Conservation (phyloP, 2,113 vertebrate species). For the Gobiocypris rarus region DNA sequence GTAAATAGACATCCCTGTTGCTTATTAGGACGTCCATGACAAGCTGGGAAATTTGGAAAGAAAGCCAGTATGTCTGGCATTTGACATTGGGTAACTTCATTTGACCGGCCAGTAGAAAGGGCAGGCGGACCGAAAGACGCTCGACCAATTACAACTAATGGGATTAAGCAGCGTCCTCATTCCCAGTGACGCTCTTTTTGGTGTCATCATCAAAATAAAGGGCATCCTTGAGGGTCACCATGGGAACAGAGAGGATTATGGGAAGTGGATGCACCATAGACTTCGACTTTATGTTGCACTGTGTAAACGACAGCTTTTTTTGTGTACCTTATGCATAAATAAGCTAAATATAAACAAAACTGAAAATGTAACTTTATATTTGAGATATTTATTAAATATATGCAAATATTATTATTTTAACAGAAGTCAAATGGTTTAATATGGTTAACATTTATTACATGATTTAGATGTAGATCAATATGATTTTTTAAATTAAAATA, state of each 20-base stretch:
- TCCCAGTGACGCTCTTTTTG: slow-evolving; percentile 28
- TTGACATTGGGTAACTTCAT: slow-evolving; percentile 51
- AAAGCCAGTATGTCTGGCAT: slow-evolving; percentile 13
- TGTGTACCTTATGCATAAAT: no score
- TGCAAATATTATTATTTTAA: no score
- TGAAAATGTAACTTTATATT: no score
- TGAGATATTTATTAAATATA: no score
- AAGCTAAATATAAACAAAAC: no score
- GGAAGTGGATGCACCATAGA: not conserved
- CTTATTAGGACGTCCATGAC: no score
- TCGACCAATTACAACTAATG: slow-evolving; percentile 44
- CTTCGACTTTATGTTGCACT: not conserved
- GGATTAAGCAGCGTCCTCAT: slow-evolving; percentile 47
- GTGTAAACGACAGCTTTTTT: no score
- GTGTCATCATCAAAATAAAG: slow-evolving; percentile 49
- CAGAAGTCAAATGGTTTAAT: no score
- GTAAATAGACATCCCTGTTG: slow-evolving; percentile 12
- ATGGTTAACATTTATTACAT: no score
- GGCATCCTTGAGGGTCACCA: slow-evolving; percentile 37
- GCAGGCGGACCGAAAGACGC: slow-evolving; percentile 41
- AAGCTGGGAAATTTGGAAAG: not conserved
- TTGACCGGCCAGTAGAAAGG: slow-evolving; percentile 31
- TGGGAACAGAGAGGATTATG: not conserved
- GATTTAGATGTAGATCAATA: no score
- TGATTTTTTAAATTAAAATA: no score